These are phyloP conservation scores for Nephrotoma guestfalica DNA, from an alignment of 2,888 invertebrate species.

Conservation along the genomic window DNA sequence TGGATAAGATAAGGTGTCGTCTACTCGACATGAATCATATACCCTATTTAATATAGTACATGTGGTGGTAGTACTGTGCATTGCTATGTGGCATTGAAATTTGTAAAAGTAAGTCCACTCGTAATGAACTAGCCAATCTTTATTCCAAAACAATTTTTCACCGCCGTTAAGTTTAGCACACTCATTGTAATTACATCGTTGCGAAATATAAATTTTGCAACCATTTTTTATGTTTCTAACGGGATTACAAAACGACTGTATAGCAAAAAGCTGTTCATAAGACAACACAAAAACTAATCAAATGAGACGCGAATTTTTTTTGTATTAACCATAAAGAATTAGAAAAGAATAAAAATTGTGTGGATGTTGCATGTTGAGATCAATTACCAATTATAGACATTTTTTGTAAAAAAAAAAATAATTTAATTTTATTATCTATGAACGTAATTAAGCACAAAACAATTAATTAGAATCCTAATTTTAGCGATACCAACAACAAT, in stretches of 20 bases:
- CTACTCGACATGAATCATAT: background rate
- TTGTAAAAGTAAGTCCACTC: no score
- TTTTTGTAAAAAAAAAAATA: background rate
- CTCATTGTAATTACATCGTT: background rate
- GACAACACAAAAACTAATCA: background rate
- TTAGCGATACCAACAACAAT: background rate
- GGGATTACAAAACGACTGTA: background rate
- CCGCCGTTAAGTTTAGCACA: background rate
- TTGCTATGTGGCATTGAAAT: no score
- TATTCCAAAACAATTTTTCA: background rate
- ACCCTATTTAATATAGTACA: no score
- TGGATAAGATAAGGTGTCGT: background rate
- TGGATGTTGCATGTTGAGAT: background rate
- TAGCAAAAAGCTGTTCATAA: background rate
- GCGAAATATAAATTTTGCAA: background rate
- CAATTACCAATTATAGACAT: background rate
- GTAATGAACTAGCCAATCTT: no score
- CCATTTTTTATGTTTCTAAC: background rate
- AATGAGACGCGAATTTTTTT: background rate
- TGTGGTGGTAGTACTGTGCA: no score
- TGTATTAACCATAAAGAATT: background rate
- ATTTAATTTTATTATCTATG: background rate
- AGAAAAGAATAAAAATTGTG: background rate
- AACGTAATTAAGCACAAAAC: background rate
- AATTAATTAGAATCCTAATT: background rate